Evolutionary conservation across 2,797 vertebrate species (phyloP).

Genomic region (Liparis tanakae): DNA sequence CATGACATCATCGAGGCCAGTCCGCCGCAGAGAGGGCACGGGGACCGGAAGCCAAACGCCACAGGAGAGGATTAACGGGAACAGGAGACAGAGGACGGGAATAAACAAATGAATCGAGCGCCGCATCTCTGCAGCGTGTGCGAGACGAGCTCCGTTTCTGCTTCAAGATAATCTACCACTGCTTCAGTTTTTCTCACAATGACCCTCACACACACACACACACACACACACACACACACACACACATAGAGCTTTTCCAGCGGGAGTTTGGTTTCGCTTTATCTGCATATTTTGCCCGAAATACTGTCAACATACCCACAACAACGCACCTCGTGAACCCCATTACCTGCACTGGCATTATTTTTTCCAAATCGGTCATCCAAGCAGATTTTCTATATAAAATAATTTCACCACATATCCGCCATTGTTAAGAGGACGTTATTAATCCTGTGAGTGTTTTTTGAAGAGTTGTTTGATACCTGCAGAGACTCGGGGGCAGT

Average conservation of each 20-base stretch:
- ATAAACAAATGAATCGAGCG: slow-evolving; percentile 50
- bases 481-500: slow-evolving; percentile 96
- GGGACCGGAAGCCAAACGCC: slow-evolving; percentile 76
- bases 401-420: not conserved
- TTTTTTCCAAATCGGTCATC: slow-evolving; percentile 12
- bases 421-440: not conserved
- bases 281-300: slow-evolving; percentile 76
- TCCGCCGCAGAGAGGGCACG: slow-evolving; percentile 71
- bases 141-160: slow-evolving; percentile 29
- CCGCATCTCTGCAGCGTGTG: slow-evolving; percentile 27
- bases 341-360: slow-evolving; percentile 34
- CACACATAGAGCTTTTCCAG: slow-evolving; percentile 44
- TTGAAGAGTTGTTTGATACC: slow-evolving; percentile 78
- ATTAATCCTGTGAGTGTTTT: slow-evolving; percentile 4
- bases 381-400: not conserved
- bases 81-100: slow-evolving; percentile 47
- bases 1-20: slow-evolving; percentile 76
- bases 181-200: slow-evolving; percentile 51
- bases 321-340: slow-evolving; percentile 14
- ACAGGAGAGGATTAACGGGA: slow-evolving; percentile 74
- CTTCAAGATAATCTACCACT: slow-evolving; percentile 52
- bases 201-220: slow-evolving; percentile 27
- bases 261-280: slow-evolving; percentile 75
- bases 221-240: not conserved
- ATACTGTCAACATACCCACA: slow-evolving; percentile 3